Percentiles rank a stretch among this genome's conserved stretches.
Conservation (phyloP, 2,113 vertebrate species). For the Crotophaga sulcirostris region DNA sequence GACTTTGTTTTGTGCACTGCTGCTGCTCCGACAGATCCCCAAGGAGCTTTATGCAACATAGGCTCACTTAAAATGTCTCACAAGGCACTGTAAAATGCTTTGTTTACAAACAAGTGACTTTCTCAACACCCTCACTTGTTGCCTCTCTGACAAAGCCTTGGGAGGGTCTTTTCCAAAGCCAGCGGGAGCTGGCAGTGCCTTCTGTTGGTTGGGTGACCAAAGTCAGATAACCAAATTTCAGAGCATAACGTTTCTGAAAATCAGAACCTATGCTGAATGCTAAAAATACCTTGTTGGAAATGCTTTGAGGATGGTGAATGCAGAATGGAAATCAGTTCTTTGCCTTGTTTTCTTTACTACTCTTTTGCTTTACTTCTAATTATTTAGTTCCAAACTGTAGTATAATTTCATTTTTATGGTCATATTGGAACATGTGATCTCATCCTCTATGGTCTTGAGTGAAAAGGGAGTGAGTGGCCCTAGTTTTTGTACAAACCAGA, state of each 20-base stretch:
- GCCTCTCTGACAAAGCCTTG: constrained; percentile 5
- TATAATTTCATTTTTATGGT: background rate
- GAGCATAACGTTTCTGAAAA: background rate
- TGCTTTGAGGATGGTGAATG: background rate
- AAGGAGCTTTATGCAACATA: constrained; percentile 43
- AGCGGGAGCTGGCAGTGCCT: background rate
- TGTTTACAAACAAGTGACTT: constrained; percentile 69
- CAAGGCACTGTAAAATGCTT: constrained; percentile 61
- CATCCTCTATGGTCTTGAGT: background rate
- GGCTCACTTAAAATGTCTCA: constrained; percentile 50
- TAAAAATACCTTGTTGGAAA: background rate
- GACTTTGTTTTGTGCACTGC: constrained; percentile 72
- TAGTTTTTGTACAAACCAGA: background rate
- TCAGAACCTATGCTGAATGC: background rate
- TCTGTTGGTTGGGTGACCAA: background rate
- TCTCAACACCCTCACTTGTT: constrained; percentile 22
- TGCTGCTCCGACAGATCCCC: constrained; percentile 56
- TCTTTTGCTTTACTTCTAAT: background rate
- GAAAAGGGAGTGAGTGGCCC: background rate
- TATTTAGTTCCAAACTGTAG: background rate
- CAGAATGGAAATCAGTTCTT: background rate
- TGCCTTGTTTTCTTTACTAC: background rate
- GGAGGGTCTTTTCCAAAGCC: background rate
- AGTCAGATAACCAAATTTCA: background rate
- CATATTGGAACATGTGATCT: background rate